Conservation (phyloP, 2,888 invertebrate genomes). For the Acanthococcus lagerstroemiae region DNA sequence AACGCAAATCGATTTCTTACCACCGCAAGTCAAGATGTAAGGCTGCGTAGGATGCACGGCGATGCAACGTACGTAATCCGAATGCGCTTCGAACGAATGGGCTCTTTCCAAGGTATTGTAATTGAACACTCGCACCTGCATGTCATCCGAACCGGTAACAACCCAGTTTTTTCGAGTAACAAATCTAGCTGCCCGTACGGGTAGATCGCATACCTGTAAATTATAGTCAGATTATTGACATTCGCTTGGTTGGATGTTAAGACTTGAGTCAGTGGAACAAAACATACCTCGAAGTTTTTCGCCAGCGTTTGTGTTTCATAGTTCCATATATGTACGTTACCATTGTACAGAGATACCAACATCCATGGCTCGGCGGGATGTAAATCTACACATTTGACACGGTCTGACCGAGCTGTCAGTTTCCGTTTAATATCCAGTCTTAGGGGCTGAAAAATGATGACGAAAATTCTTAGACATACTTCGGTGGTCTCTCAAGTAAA, state of each 20-base stretch:
- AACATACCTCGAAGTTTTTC: constrained; percentile 70
- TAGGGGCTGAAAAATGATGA: constrained; percentile 68
- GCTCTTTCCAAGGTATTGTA: constrained; percentile 96
- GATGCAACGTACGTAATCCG: constrained; percentile 93
- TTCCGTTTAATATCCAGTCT: constrained; percentile 97
- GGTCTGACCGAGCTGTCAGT: constrained; percentile 91
- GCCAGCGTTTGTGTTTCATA: constrained; percentile 87
- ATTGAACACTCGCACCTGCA: constrained; percentile 92
- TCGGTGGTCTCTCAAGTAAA: no score
- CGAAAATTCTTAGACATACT: no score
- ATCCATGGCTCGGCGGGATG: constrained; percentile 99
- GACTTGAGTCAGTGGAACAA: not conserved
- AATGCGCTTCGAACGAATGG: constrained; percentile 95
- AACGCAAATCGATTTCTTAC: constrained; percentile 45
- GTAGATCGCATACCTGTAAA: constrained; percentile 74
- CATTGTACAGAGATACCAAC: constrained; percentile 94
- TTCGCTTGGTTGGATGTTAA: not conserved
- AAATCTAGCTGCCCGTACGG: constrained; percentile 91
- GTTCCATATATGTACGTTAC: constrained; percentile 99
- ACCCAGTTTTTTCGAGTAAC: constrained; percentile 98
- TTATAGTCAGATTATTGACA: not conserved
- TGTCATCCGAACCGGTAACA: constrained; percentile 92
- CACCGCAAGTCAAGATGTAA: constrained; percentile 89
- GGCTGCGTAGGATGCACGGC: constrained; percentile 96
- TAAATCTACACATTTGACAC: constrained; percentile 95